Conservation (phyloP, 2,888 invertebrate species). For the Limnephilus auricula region DNA sequence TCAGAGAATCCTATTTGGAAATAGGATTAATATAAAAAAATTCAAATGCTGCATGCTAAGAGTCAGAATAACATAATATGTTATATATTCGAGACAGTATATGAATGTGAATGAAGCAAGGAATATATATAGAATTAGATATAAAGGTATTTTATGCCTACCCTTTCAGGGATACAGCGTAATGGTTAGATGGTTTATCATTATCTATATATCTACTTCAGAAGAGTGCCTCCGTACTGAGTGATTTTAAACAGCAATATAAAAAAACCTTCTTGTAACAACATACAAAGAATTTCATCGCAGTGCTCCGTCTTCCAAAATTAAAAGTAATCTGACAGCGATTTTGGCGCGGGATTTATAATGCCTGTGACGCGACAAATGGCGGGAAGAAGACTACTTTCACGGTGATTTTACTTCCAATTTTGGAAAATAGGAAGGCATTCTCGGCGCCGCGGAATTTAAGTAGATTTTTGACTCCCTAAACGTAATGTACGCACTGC, state of each 20-base stretch:
- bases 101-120: too few species aligned
- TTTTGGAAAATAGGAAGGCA: neutral
- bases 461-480: neutral
- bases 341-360: neutral
- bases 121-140: too few species aligned
- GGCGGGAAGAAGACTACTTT: neutral
- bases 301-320: neutral
- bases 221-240: too few species aligned
- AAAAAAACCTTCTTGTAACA: neutral
- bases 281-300: neutral
- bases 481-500: neutral
- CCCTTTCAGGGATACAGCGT: neutral
- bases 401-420: neutral
- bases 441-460: neutral
- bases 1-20: too few species aligned
- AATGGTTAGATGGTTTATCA: neutral
- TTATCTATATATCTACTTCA: neutral
- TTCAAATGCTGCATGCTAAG: too few species aligned
- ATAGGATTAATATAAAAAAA: too few species aligned
- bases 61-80: too few species aligned
- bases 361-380: neutral
- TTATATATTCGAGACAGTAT: too few species aligned
- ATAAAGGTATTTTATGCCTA: too few species aligned
- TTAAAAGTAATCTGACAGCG: neutral
- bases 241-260: neutral